Base-by-base conservation (phyloP, 2,888 invertebrate species). In the Octodonta nipae region DNA sequence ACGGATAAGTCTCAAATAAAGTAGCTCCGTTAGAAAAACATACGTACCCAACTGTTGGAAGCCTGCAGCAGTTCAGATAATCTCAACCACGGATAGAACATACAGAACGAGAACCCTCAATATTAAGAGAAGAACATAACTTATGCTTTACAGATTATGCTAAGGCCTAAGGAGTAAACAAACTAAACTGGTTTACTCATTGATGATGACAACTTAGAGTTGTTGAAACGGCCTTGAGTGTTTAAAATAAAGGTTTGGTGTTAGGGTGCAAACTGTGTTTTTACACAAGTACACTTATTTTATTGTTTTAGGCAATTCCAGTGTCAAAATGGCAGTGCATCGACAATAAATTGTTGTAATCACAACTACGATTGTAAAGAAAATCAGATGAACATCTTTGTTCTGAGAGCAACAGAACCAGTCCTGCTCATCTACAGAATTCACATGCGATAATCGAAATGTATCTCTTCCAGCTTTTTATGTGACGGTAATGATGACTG, bases 341-440 rank as follows among this genome's bases (percentile, higher is more conserved):
- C 29, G 20, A 34, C 30, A 42, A 45, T 15, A 34, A 50, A 14
- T 44, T 54, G 24, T 64, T 65, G 3, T 43, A 65, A 75, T 48
- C 60, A 58, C 1, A 49, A 58, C 17, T 63, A 52, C 31, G 67
- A 75, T 41, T 75, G 75, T 42, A 37, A 40, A 1, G 75, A 75
- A 60, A 56, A 15, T 71, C 71, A 1, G 75, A 75, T 47, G 75
- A 75, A 44, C 51, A 59, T 5, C 56, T 65, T 37, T 73, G 73
- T 39, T 48, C 61, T 11, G 46, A 50, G 15, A 29, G 36, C 4
- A 46, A 44, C 25, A 42, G 31, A 5, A 20, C 13, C 7, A 11
- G 30, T 6, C 13, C 24, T 72, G 72, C 40, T 61, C 65, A 13
- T 44, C 44, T 1, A 55, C 61, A 28, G 64, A 70, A 44, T 68